Percentiles rank a stretch among this genome's conserved stretches.
Evolutionary conservation across 2,113 vertebrate genomes (phyloP).

Genomic region (Bambusicola thoracicus): DNA sequence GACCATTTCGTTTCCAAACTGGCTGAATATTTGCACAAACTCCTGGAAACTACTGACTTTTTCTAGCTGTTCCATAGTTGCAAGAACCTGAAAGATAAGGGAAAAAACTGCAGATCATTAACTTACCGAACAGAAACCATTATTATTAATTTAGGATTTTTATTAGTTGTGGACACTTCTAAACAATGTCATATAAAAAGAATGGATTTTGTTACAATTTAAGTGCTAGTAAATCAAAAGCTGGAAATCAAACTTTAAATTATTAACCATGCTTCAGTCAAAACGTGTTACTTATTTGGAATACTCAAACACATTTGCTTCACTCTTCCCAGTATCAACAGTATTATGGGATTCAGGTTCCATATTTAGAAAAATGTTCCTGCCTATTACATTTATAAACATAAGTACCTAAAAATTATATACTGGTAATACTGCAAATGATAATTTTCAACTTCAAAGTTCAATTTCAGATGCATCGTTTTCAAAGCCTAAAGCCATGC

Average conservation of each 20-base stretch:
- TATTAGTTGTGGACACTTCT: not conserved
- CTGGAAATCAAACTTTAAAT: not conserved
- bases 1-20: constrained; percentile 99
- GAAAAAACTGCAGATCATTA: not conserved
- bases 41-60: constrained; percentile 97
- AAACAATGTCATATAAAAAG: not conserved
- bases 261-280: not conserved
- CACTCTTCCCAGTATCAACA: not conserved
- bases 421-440: not conserved
- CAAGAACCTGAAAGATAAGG: constrained; percentile 85
- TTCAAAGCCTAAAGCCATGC: not conserved
- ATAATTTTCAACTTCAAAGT: not conserved
- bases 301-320: not conserved
- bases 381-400: too few relatives aligned
- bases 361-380: too few relatives aligned
- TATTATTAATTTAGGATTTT: not conserved
- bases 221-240: not conserved
- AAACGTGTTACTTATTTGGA: not conserved
- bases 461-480: not conserved
- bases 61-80: constrained; percentile 95
- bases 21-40: constrained; percentile 99
- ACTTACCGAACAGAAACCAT: not conserved
- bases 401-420: not conserved
- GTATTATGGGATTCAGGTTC: not conserved
- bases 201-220: not conserved